Evolutionary conservation across 2,113 vertebrate species (phyloP), one percentile per base, ranked within the genome.

Genomic region (Arvicanthis niloticus): DNA sequence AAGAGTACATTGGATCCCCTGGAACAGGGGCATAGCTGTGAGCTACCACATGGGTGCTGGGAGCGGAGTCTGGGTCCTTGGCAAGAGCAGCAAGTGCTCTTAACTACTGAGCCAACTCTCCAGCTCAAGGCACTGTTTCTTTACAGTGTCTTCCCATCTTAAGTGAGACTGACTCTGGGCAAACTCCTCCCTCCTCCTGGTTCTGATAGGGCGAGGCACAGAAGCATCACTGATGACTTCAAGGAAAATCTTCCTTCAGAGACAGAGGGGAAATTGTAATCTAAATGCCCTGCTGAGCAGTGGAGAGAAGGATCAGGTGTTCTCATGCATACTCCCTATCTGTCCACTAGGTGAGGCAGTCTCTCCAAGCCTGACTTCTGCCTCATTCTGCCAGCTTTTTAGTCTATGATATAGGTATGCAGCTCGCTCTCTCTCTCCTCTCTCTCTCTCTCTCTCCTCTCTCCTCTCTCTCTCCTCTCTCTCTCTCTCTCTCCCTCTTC

Each of bases 301-400:
- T n/a, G 45, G 8, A 15, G 58, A 48, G 2, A 6, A 48, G 19
- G 65, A 9, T 34, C 31, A 0, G 31, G 4, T 1, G 15, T 13
- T 31, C 62, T 48, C 0, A 8, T 37, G 45, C 85, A 22, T 3
- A 3, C 51, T 4, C 22, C 42, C 16, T 22, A 11, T 22, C 40
- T 45, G 24, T 31, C 82, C 58, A 85, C 26, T 85, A 85, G 82
- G 60, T 8, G 58, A 29, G 31, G 58, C 60, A 68, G 17, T 34
- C 56, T 26, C 56, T 82, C n/a, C 40, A 42, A 6, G 15, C 29
- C 34, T 7, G 84, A 62, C 40, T 40, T 58, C 22, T 26, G 12
- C 53, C 56, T 22, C 1, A 26, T 21, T 86, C 60, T 48, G 60
- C 26, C 62, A 29, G n/a, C 0, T 34, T 21, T 48, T 12, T 40